These are phyloP conservation scores for Caenorhabditis sp. DNA, from an alignment of 2,888 invertebrate species.

Conservation along the genomic window DNA sequence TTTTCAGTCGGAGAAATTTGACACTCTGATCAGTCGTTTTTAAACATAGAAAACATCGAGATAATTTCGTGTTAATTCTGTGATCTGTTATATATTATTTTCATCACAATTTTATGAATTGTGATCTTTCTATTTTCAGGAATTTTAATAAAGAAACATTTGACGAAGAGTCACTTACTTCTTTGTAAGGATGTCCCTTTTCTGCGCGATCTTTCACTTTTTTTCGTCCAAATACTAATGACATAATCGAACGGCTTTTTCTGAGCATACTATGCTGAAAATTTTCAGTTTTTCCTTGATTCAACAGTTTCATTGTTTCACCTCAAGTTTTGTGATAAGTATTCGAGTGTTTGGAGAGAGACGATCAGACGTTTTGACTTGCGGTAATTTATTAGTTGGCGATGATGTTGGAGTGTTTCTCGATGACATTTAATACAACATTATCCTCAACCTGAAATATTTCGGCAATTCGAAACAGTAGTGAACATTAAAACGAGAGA, in stretches of 20 bases:
- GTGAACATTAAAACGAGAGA: background rate
- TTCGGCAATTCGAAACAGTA: background rate
- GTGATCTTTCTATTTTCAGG: too few relatives aligned
- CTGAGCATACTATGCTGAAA: constrained; percentile 49
- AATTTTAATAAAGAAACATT: too few relatives aligned
- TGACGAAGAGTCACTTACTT: constrained; percentile 14
- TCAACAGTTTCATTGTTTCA: background rate
- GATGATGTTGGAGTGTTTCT: background rate
- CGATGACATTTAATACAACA: background rate
- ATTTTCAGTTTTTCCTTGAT: background rate
- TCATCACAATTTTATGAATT: too few relatives aligned
- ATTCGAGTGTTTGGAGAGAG: constrained; percentile 35
- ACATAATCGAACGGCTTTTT: constrained; percentile 49
- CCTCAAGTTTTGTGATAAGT: constrained; percentile 39
- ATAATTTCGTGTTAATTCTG: too few relatives aligned
- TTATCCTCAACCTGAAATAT: background rate
- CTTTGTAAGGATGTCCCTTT: constrained; percentile 37
- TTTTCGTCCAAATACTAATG: constrained; percentile 50
- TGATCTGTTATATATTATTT: too few relatives aligned
- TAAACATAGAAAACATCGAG: too few relatives aligned
- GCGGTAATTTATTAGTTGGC: background rate
- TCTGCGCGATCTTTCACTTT: constrained; percentile 38
- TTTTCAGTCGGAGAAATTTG: background rate
- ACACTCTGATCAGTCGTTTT: too few relatives aligned
- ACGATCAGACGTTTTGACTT: constrained; percentile 24